phyloP scores from a whole-genome alignment of 2,797 vertebrate genomes.

The Pseudotriccus pelzelni region DNA sequence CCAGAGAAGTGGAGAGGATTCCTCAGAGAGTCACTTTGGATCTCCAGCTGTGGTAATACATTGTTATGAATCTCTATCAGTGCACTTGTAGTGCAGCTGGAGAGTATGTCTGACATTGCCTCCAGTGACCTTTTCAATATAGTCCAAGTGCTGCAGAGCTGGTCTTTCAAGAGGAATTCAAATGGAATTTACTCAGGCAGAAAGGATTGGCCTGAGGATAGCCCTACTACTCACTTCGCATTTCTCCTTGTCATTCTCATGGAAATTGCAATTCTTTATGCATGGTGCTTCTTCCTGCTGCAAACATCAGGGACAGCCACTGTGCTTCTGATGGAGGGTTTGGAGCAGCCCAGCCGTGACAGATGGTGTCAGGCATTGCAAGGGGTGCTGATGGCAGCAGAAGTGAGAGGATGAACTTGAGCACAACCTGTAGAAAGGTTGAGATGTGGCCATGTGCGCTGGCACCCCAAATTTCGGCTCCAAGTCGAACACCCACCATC shows the following conservation, averaged over 20 bases:
- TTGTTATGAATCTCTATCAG: constrained; percentile 57
- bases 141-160: constrained; percentile 60
- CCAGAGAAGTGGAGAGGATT: not conserved
- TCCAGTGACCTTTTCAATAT: constrained; percentile 76
- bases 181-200: constrained; percentile 71
- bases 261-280: constrained; percentile 66
- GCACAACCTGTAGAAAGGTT: not conserved
- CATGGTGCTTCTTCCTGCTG: not conserved
- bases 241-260: constrained; percentile 66
- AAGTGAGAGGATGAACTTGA: not conserved
- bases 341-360: not conserved
- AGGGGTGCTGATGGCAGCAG: not conserved
- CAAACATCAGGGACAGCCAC: not conserved
- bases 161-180: constrained; percentile 74
- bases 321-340: fast-evolving
- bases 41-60: constrained; percentile 35
- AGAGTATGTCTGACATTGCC: constrained; percentile 74
- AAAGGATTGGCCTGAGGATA: constrained; percentile 65
- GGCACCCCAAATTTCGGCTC: not conserved
- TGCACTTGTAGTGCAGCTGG: constrained; percentile 58
- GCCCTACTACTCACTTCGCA: constrained; percentile 33
- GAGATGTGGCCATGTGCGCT: fast-evolving
- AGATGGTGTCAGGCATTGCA: not conserved
- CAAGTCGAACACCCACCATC: fast-evolving
- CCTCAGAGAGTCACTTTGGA: constrained; percentile 1